Conservation (phyloP, 2,113 vertebrate genomes). For the Malurus alboscapulatus region DNA sequence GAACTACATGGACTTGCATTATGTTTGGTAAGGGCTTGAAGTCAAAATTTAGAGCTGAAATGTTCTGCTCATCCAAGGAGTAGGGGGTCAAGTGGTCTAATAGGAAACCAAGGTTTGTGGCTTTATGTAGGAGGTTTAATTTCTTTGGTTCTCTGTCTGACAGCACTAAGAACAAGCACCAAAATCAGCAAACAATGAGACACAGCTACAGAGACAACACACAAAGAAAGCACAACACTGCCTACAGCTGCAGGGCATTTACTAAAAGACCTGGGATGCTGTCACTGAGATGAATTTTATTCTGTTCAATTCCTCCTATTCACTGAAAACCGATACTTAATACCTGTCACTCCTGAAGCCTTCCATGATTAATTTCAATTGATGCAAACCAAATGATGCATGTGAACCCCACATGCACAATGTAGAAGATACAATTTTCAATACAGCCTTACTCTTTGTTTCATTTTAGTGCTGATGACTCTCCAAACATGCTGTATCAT, state of each 20-base stretch:
- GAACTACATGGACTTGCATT: not conserved
- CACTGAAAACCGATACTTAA: not conserved
- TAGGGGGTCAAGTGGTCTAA: not conserved
- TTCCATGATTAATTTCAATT: not conserved
- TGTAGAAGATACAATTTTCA: not conserved
- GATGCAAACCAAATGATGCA: not conserved
- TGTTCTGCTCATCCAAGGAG: not conserved
- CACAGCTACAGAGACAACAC: not conserved
- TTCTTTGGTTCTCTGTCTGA: not conserved
- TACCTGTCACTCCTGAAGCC: not conserved
- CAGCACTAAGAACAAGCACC: not conserved
- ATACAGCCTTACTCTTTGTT: not conserved
- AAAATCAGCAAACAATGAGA: not conserved
- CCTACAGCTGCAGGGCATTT: not conserved
- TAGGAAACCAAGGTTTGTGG: not conserved
- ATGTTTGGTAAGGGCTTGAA: not conserved
- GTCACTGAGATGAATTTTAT: not conserved
- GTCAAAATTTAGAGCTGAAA: not conserved
- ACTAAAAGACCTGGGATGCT: not conserved
- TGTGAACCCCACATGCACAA: not conserved
- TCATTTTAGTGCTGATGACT: not conserved
- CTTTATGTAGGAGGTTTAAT: not conserved
- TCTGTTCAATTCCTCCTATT: not conserved
- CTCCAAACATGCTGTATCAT: not conserved
- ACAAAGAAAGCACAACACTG: not conserved